Percentiles rank a stretch among this genome's conserved stretches.
phyloP scores from a whole-genome alignment of 2,888 invertebrate species.

The Unio delphinus region DNA sequence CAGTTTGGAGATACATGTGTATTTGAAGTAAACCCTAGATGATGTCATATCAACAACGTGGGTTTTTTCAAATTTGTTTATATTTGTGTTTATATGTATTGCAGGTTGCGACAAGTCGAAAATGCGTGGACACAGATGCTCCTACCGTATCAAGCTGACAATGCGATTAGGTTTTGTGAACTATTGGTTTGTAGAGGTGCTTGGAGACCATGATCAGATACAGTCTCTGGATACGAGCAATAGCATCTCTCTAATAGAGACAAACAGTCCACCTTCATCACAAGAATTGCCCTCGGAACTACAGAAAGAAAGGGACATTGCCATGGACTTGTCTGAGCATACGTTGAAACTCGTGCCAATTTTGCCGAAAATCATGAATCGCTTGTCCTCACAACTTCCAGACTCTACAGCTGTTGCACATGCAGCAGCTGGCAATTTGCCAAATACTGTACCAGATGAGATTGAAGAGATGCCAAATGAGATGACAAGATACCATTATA shows the following conservation, averaged over 20 bases:
- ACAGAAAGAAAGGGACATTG: slow-evolving; percentile 8
- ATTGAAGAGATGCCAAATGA: slow-evolving; percentile 6
- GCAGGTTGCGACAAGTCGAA: slow-evolving; percentile 62
- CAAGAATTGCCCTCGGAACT: slow-evolving; percentile 1
- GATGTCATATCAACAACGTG: too few relatives aligned
- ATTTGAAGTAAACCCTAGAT: too few relatives aligned
- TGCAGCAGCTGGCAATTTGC: slow-evolving; percentile 4
- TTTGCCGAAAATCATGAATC: slow-evolving; percentile 4
- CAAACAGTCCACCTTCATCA: background rate
- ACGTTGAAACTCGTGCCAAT: slow-evolving; percentile 11
- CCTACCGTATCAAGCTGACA: slow-evolving; percentile 61
- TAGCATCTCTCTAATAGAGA: too few relatives aligned
- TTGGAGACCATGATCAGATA: slow-evolving; percentile 57
- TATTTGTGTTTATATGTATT: slow-evolving; percentile 6
- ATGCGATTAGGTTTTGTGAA: slow-evolving; percentile 62
- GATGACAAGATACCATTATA: slow-evolving; percentile 28
- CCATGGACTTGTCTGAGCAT: slow-evolving; percentile 12
- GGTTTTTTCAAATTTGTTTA: too few relatives aligned
- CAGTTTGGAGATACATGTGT: too few relatives aligned
- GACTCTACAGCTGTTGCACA: too few relatives aligned
- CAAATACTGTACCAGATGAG: slow-evolving; percentile 20
- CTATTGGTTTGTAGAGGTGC: slow-evolving; percentile 62
- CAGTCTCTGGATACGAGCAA: background rate
- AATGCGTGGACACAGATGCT: slow-evolving; percentile 61
- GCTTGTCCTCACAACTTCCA: too few relatives aligned